Evolutionary conservation across 2,888 invertebrate species (phyloP), one percentile per base, ranked within the genome.

Genomic region (Macrosoma leucophasiata): DNA sequence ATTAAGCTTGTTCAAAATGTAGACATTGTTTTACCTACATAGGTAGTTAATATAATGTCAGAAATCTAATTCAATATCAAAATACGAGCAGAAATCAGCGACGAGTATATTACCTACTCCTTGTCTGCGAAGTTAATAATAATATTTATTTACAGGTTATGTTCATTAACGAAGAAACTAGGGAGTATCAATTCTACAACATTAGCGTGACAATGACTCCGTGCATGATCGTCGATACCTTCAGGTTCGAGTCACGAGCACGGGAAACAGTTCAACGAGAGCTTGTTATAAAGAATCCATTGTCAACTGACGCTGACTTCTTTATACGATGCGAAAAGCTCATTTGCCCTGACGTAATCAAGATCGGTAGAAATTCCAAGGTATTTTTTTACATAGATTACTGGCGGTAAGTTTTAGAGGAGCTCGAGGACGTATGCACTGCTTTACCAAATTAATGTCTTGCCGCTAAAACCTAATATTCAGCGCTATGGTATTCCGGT

Each of bases 181-280:
- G 56, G 2, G 84, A 84, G 43, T 82, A 76, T 33, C 84, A 84
- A 43, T 81, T 49, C 53, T 84, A 82, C 59, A 64, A 63, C 29
- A 61, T 84, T 12, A 44, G 41, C 10, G 59, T 56, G 10, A 48
- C 52, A 0, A 66, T 84, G 5, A 67, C 59, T 4, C 52, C 63
- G 2, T 73, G 78, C 44, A 53, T 58, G 11, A 61, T 81, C 4
- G 68, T 73, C 13, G 78, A 66, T 39, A 70, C 70, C 3, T 41
- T 84, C 38, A 55, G 52, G 8, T 74, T 82, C 39, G 50, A 46
- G 30, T 64, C 69, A 1, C 65, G 69, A 6, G 84, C 84, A 2
- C 62, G 82, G 0, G 84, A 84, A 43, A 59, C 65, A 0, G 46
- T 65, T 4, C 69, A 68, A 42, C 62, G 57, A 30, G 71, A 79